phyloP scores from a whole-genome alignment of 2,797 vertebrate species.

The Sebastes oblongus region DNA sequence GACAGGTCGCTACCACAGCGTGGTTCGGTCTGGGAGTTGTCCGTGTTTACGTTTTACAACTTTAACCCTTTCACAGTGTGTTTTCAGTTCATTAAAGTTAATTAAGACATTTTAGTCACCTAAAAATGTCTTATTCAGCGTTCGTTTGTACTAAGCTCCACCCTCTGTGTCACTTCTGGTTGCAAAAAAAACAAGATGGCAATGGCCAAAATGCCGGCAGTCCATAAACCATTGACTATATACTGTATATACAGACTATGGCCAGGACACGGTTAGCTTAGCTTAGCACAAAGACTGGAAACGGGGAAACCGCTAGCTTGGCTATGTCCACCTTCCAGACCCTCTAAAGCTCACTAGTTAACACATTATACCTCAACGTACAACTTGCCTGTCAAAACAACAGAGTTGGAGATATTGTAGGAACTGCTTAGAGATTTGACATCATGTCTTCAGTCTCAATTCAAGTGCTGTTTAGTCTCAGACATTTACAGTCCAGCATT shows the following conservation, averaged over 20 bases:
- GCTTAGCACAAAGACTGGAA: not conserved
- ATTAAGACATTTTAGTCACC: accelerated
- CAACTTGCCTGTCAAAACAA: not conserved
- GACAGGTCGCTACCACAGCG: accelerated
- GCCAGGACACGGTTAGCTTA: not conserved
- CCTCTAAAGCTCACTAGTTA: not conserved
- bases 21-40: too few relatives aligned
- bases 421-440: not conserved
- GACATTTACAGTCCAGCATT: not conserved
- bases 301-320: not conserved
- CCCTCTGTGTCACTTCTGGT: too few relatives aligned
- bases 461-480: not conserved
- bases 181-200: too few relatives aligned
- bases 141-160: too few relatives aligned
- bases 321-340: not conserved
- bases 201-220: too few relatives aligned
- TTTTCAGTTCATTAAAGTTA: too few relatives aligned
- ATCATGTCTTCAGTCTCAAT: not conserved
- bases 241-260: too few relatives aligned
- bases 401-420: not conserved
- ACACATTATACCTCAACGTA: not conserved
- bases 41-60: too few relatives aligned
- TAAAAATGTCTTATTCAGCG: too few relatives aligned
- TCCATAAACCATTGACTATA: too few relatives aligned
- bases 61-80: too few relatives aligned